Percentiles rank a stretch among this genome's conserved stretches.
These are phyloP conservation scores for Agriotes lineatus DNA, from an alignment of 2,888 invertebrate species.

Conservation along the genomic window DNA sequence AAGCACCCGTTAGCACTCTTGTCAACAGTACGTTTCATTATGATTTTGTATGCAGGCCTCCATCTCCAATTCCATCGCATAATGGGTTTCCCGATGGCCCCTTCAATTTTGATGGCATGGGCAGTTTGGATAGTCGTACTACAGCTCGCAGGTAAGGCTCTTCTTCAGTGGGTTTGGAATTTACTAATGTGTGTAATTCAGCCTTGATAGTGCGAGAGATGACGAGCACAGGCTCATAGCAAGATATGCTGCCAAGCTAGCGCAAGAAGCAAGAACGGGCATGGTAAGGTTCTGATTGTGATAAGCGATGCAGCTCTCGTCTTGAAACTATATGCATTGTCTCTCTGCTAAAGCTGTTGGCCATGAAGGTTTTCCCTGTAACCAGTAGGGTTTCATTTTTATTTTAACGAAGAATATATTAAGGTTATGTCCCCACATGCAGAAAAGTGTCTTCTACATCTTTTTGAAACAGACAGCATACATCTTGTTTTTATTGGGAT, in stretches of 20 bases:
- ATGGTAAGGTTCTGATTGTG: constrained; percentile 66
- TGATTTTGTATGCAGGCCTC: constrained; percentile 75
- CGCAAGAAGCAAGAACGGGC: constrained; percentile 87
- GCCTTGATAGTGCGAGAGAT: constrained; percentile 71
- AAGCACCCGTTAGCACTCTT: too few species aligned
- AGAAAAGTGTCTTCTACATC: too few species aligned
- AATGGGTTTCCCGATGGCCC: constrained; percentile 89
- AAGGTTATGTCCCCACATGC: too few species aligned
- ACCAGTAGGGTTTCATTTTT: too few species aligned
- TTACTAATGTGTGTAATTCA: constrained; percentile 39
- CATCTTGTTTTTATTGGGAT: too few species aligned
- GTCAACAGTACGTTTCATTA: too few species aligned
- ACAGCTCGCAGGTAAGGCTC: constrained; percentile 69
- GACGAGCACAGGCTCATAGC: constrained; percentile 98
- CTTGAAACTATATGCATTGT: constrained; percentile 32
- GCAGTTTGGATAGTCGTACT: constrained; percentile 79
- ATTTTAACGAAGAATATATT: too few species aligned
- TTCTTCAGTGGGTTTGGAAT: too few species aligned
- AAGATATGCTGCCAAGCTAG: constrained; percentile 94
- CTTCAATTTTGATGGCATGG: constrained; percentile 76
- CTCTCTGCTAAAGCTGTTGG: constrained; percentile 47
- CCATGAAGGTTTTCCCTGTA: constrained; percentile 15
- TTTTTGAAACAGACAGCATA: too few species aligned
- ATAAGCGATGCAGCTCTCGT: constrained; percentile 7
- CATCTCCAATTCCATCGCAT: constrained; percentile 92